These are phyloP conservation scores for Drosophila athabasca DNA, from an alignment of 1,140 invertebrate genomes.

Conservation along the genomic window DNA sequence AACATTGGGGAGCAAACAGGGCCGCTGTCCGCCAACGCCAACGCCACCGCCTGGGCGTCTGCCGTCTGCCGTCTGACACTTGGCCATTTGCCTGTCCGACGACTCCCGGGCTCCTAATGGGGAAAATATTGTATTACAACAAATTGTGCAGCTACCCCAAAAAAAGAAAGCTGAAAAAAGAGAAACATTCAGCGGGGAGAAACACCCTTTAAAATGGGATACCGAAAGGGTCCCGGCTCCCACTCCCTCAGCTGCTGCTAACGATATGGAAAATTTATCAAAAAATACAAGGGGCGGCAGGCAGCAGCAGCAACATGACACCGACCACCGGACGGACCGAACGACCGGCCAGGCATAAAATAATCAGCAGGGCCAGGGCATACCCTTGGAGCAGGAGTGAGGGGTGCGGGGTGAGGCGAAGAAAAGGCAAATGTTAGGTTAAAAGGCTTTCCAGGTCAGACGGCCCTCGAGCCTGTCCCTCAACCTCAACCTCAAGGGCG, in stretches of 20 bases:
- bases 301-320: constrained; percentile 50
- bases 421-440: constrained; percentile 70
- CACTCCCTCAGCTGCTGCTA: constrained; percentile 44
- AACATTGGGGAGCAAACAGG: constrained; percentile 69
- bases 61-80: constrained; percentile 16
- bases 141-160: constrained; percentile 58
- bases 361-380: constrained; percentile 61
- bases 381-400: constrained; percentile 3
- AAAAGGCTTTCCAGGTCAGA: constrained; percentile 75
- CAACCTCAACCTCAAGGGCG: constrained; percentile 36
- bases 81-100: constrained; percentile 59
- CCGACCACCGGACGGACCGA: constrained; percentile 39
- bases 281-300: constrained; percentile 57
- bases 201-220: constrained; percentile 55
- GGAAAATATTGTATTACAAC: constrained; percentile 81
- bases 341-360: constrained; percentile 67
- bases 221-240: constrained; percentile 52
- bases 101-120: constrained; percentile 61
- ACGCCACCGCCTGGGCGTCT: not conserved
- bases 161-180: constrained; percentile 25
- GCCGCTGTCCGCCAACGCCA: constrained; percentile 35
- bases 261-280: constrained; percentile 82
- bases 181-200: constrained; percentile 15
- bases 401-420: constrained; percentile 24
- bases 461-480: constrained; percentile 8